These are phyloP conservation scores for Drosophila ambigua DNA, from an alignment of 1,140 invertebrate genomes.

Conservation along the genomic window DNA sequence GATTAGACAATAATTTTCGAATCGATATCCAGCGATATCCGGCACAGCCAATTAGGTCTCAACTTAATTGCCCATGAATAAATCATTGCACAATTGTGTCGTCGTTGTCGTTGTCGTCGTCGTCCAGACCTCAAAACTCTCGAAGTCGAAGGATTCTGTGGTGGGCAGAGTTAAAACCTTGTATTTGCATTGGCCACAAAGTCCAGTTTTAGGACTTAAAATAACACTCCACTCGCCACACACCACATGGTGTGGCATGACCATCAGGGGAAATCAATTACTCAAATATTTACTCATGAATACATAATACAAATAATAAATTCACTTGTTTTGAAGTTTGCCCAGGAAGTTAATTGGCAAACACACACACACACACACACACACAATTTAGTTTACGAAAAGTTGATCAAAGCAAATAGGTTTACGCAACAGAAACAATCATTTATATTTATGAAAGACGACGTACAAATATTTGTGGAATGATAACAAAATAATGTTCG, in stretches of 20 bases:
- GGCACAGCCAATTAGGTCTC: slow-evolving; percentile 59
- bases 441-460: no score
- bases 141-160: slow-evolving; percentile 46
- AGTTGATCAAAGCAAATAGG: slow-evolving; percentile 10
- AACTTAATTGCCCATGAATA: slow-evolving; percentile 70
- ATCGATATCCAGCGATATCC: slow-evolving; percentile 66
- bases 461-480: no score
- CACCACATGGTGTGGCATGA: slow-evolving; percentile 4
- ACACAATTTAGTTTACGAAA: background rate
- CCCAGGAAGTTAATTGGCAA: slow-evolving; percentile 4
- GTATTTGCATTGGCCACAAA: slow-evolving; percentile 20
- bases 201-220: slow-evolving; percentile 11
- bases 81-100: slow-evolving; percentile 50
- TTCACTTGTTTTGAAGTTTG: slow-evolving; percentile 36
- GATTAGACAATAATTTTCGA: slow-evolving; percentile 72
- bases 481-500: no score
- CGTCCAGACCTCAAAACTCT: slow-evolving; percentile 12
- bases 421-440: background rate
- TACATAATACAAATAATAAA: slow-evolving; percentile 11
- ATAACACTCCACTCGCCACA: background rate
- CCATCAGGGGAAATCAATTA: slow-evolving; percentile 47
- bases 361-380: background rate
- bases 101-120: no score
- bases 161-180: background rate
- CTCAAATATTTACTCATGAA: slow-evolving; percentile 34